Percentiles rank a stretch among this genome's conserved stretches.
These are phyloP conservation scores for Sinotaia quadrata DNA, from an alignment of 2,888 invertebrate genomes.

Conservation along the genomic window DNA sequence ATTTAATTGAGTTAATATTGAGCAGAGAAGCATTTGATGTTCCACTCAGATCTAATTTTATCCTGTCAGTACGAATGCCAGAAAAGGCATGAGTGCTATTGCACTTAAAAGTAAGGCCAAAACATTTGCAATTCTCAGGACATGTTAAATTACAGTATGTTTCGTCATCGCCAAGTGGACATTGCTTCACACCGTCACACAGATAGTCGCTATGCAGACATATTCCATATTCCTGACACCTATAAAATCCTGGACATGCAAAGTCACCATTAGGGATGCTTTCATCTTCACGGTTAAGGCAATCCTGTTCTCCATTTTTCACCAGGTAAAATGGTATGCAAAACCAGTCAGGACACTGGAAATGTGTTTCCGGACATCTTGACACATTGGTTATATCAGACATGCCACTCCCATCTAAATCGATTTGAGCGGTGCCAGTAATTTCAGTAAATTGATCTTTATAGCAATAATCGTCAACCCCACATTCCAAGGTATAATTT, in stretches of 20 bases:
- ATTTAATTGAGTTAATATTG: conserved; percentile 4
- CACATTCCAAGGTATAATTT: too few relatives aligned
- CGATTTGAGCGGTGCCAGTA: neutral
- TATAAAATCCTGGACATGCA: conserved; percentile 29
- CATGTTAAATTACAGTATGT: conserved; percentile 20
- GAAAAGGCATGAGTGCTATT: neutral
- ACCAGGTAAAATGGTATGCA: conserved; percentile 24
- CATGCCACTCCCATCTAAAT: conserved; percentile 17
- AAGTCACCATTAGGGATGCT: neutral
- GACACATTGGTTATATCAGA: neutral
- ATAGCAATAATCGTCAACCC: too few relatives aligned
- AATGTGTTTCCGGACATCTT: conserved; percentile 6
- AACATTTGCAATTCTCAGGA: conserved; percentile 9
- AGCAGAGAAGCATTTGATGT: neutral
- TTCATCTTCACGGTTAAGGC: conserved; percentile 30
- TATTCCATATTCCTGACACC: conserved; percentile 19
- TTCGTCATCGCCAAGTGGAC: conserved; percentile 34
- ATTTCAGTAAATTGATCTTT: too few relatives aligned
- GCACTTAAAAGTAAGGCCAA: conserved; percentile 12
- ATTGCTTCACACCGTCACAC: conserved; percentile 33
- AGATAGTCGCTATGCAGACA: conserved; percentile 31
- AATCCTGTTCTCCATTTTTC: conserved; percentile 22
- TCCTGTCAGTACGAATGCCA: neutral
- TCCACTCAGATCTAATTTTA: conserved; percentile 21
- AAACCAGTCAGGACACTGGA: conserved; percentile 7